Evolutionary conservation across 2,888 invertebrate species (phyloP).

Genomic region (Yponomeuta evonymella): DNA sequence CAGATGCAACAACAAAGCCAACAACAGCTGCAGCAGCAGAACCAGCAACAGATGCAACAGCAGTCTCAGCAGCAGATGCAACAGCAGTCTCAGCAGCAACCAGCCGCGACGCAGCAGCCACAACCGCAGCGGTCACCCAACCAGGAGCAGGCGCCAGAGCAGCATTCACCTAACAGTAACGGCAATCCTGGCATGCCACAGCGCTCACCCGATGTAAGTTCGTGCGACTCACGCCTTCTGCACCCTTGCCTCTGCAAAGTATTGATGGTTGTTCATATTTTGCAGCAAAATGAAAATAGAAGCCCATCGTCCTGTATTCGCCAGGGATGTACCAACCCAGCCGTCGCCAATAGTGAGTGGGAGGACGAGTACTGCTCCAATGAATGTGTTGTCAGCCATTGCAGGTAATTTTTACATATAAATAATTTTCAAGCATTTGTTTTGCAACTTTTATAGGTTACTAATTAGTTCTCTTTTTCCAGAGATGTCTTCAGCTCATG

Average conservation of each 20-base stretch:
- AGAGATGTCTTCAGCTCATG: slow-evolving; percentile 94
- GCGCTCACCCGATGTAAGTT: slow-evolving; percentile 57
- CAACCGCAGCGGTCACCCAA: slow-evolving; percentile 40
- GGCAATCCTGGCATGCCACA: slow-evolving; percentile 59
- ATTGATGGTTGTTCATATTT: slow-evolving; percentile 21
- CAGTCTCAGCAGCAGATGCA: slow-evolving; percentile 51
- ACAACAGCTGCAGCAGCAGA: slow-evolving; percentile 45
- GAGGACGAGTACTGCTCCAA: slow-evolving; percentile 98
- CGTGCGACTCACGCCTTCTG: slow-evolving; percentile 17
- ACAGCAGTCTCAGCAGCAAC: slow-evolving; percentile 59
- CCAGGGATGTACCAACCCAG: slow-evolving; percentile 92
- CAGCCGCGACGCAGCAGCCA: slow-evolving; percentile 41
- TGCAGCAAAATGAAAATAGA: slow-evolving; percentile 65
- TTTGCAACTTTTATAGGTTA: neutral
- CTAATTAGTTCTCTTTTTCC: slow-evolving; percentile 41
- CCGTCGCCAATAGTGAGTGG: slow-evolving; percentile 95
- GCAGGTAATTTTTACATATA: slow-evolving; percentile 76
- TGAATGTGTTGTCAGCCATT: slow-evolving; percentile 97
- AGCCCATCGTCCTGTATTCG: slow-evolving; percentile 83
- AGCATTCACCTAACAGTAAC: slow-evolving; percentile 63
- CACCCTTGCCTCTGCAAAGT: neutral
- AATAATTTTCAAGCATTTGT: neutral
- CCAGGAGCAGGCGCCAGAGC: slow-evolving; percentile 62
- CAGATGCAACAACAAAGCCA: slow-evolving; percentile 44
- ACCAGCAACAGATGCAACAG: slow-evolving; percentile 45